phyloP scores from a whole-genome alignment of 2,113 vertebrate genomes.

The Chrysemys picta region DNA sequence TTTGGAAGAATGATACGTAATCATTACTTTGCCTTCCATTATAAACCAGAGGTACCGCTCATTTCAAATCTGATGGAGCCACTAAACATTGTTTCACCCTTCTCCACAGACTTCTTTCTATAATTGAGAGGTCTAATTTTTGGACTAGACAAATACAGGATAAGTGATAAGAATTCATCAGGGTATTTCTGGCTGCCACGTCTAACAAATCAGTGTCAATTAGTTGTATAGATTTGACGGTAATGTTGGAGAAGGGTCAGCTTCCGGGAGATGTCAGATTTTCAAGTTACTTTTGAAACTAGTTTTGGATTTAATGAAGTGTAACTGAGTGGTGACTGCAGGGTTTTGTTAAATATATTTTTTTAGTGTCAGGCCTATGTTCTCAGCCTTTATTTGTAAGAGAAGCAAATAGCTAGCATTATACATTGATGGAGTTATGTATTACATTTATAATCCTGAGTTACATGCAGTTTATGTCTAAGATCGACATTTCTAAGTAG shows the following conservation, averaged over 20 bases:
- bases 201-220: rapidly evolving
- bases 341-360: background rate
- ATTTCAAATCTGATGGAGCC: background rate
- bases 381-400: background rate
- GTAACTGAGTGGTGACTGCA: constrained; percentile 6
- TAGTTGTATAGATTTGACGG: rapidly evolving
- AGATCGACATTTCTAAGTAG: background rate
- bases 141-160: background rate
- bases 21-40: background rate
- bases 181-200: background rate
- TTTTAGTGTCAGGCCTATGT: background rate
- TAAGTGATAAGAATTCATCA: background rate
- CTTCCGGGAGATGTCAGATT: rapidly evolving
- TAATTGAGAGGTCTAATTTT: background rate
- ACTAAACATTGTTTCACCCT: rapidly evolving
- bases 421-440: background rate
- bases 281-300: background rate
- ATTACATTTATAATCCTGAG: background rate
- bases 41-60: rapidly evolving
- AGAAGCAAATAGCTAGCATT: background rate
- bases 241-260: background rate
- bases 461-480: background rate
- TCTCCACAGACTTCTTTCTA: background rate
- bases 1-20: background rate
- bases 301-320: background rate